These are phyloP conservation scores for Thalassaphorura encarpata DNA, from an alignment of 1,140 invertebrate genomes.

Conservation along the genomic window DNA sequence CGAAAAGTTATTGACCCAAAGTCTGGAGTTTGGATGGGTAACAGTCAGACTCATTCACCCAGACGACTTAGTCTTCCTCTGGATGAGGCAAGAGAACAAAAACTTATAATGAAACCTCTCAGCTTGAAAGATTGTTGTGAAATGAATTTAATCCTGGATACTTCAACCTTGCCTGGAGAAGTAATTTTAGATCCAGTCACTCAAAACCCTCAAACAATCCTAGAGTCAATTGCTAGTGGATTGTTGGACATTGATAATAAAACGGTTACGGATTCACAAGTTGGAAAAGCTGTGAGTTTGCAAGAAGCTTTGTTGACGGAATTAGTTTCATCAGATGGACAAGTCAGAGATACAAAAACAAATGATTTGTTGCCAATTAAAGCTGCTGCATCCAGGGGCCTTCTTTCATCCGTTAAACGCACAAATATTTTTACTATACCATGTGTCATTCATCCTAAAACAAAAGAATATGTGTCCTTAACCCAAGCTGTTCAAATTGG, in stretches of 20 bases:
- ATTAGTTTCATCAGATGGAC: slow-evolving; percentile 61
- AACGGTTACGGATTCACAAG: slow-evolving; percentile 66
- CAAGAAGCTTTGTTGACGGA: slow-evolving; percentile 72
- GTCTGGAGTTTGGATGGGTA: slow-evolving; percentile 54
- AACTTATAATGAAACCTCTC: slow-evolving; percentile 74
- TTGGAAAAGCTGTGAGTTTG: slow-evolving; percentile 69
- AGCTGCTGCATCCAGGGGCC: slow-evolving; percentile 37
- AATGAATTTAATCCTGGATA: slow-evolving; percentile 64
- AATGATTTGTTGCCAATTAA: slow-evolving; percentile 61
- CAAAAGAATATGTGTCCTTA: slow-evolving; percentile 18
- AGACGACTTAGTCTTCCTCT: slow-evolving; percentile 55
- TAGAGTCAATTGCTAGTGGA: slow-evolving; percentile 72
- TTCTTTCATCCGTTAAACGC: slow-evolving; percentile 30
- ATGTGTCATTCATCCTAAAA: slow-evolving; percentile 51
- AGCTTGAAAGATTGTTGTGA: slow-evolving; percentile 79
- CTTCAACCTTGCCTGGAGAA: slow-evolving; percentile 42
- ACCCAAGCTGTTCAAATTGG: slow-evolving; percentile 51
- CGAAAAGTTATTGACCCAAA: slow-evolving; percentile 65
- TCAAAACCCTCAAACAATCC: slow-evolving; percentile 59
- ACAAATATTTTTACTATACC: slow-evolving; percentile 46
- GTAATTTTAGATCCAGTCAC: slow-evolving; percentile 65
- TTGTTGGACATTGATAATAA: slow-evolving; percentile 75
- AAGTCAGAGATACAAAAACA: slow-evolving; percentile 60
- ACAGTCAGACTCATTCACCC: slow-evolving; percentile 50
- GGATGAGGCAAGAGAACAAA: slow-evolving; percentile 62